Evolutionary conservation across 2,888 invertebrate species (phyloP), one percentile per base, ranked within the genome.

Genomic region (Tachina grossa): DNA sequence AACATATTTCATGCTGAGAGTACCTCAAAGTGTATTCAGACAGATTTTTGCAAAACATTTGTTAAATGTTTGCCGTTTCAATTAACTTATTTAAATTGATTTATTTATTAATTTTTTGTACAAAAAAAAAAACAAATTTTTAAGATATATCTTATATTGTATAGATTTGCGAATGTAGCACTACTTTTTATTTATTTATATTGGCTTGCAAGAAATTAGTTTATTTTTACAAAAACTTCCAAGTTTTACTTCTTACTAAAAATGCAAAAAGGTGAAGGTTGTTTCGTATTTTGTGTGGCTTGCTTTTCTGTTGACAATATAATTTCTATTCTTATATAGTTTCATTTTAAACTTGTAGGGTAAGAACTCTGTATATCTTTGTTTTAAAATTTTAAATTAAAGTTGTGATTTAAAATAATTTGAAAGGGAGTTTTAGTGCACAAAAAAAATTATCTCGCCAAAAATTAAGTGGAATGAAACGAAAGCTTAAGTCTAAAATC

Each of bases 1-100:
- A 69, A 69, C 83, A 84, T 80, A 78, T 82, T 80, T 90, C 89
- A 88, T n/a, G 92, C 90, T 88, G 90, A 90, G 89, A 90, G 92
- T 92, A 92, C 92, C 92, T 92, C 92, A 92, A 90, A 83, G 85
- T 76, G 79, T 76, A 83, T 85, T 85, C 76, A 80, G 85, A 83
- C 71, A 76, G 71, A 77, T 81, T 77, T 49, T 63, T n/a, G n/a
- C 13, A 55, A 68, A 81, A 53, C 14, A 63, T 31, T 63, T 75
- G 13, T 61, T 69, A 55, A 81, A 59, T 75, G 31, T 74, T 41
- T 81, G 41, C 22, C 47, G 41, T 61, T 39, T 51, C 43, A 45
- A 55, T 53, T 22, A 31, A 69, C 5, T 1, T 55, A 47, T 39
- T 22, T n/a, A 75, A 51, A 61, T 69, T 41, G 5, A 57, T 57